These are phyloP conservation scores for Drosophila mimica DNA, from an alignment of 2,888 invertebrate species.

Conservation along the genomic window DNA sequence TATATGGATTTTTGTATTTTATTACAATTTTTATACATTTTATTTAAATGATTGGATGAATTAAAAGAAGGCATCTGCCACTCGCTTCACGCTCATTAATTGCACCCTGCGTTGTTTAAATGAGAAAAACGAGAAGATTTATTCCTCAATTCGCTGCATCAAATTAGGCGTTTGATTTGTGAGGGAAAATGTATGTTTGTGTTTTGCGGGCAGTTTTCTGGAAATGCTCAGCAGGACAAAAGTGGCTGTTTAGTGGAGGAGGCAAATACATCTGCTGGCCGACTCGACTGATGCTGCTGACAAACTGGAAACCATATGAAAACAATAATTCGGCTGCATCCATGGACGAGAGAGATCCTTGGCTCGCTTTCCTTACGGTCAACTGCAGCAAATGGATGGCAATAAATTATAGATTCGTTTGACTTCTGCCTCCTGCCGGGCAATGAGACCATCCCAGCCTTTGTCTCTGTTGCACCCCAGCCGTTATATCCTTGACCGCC, in stretches of 20 bases:
- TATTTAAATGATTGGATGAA: not conserved
- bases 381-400: constrained; percentile 73
- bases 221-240: constrained; percentile 46
- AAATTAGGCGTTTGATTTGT: constrained; percentile 66
- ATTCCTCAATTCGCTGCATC: constrained; percentile 48
- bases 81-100: not conserved
- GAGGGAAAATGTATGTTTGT: constrained; percentile 27
- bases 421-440: constrained; percentile 76
- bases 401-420: constrained; percentile 80
- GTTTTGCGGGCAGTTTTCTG: constrained; percentile 49
- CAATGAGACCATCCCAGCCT: constrained; percentile 34
- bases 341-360: constrained; percentile 22
- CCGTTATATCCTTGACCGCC: constrained; percentile 81
- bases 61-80: not conserved
- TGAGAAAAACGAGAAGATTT: constrained; percentile 10
- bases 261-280: constrained; percentile 63
- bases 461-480: constrained; percentile 35
- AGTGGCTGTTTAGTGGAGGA: constrained; percentile 14
- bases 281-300: constrained; percentile 43
- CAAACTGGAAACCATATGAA: constrained; percentile 76
- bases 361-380: constrained; percentile 60
- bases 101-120: not conserved
- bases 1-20: not conserved
- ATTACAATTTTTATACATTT: not conserved
- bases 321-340: constrained; percentile 68